A percentile compares a stretch with the other conserved stretches of the same genome.
phyloP scores from a whole-genome alignment of 2,888 invertebrate species.

The Conus canariensis region DNA sequence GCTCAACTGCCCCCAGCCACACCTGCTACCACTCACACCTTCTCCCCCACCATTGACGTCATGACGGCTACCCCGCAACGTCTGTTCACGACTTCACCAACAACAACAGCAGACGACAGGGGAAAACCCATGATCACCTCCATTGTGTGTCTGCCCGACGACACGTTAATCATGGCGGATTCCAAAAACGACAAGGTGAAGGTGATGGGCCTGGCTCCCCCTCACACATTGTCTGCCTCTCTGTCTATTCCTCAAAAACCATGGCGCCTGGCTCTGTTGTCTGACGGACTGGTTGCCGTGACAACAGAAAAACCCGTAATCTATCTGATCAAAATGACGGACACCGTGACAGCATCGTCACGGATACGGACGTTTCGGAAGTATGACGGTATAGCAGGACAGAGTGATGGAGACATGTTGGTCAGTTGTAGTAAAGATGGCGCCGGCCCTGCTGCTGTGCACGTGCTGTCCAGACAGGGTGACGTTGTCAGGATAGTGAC shows the following conservation, averaged over 20 bases:
- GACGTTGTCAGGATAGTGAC: not conserved
- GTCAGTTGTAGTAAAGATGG: not conserved
- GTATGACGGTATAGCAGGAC: not conserved
- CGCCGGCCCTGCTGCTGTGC: not conserved
- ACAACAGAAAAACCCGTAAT: not conserved
- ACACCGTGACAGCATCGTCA: not conserved
- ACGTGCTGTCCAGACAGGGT: not conserved
- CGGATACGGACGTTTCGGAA: not conserved
- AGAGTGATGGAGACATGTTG: not conserved
- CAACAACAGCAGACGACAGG: not conserved
- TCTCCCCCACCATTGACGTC: not conserved
- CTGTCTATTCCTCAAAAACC: not conserved
- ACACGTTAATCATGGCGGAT: not conserved
- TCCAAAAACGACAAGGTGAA: not conserved
- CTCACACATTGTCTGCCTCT: not conserved
- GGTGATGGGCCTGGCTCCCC: not conserved
- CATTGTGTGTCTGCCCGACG: not conserved
- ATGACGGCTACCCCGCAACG: not conserved
- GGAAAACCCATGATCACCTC: not conserved
- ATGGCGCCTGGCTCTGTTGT: not conserved
- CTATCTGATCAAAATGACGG: not conserved
- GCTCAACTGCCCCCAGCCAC: not conserved
- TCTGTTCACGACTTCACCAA: not conserved
- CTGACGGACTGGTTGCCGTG: not conserved
- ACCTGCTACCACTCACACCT: not conserved